Evolutionary conservation across 2,113 vertebrate species (phyloP).

Genomic region (Stictonetta naevosa): DNA sequence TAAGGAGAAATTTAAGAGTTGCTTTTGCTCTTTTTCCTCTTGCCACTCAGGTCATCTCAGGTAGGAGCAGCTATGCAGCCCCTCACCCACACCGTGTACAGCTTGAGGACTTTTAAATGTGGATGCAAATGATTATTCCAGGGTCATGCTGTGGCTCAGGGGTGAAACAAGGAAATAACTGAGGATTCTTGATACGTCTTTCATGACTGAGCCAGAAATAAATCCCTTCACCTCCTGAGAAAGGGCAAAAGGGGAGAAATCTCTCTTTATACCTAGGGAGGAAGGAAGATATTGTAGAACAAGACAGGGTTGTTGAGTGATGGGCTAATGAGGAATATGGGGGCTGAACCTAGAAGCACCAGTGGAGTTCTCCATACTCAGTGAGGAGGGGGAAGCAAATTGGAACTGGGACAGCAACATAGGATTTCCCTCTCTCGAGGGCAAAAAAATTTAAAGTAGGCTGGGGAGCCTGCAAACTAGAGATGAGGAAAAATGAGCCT

Average conservation of each 20-base stretch:
- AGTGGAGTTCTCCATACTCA: accelerated
- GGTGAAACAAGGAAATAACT: neutral
- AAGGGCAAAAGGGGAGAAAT: neutral
- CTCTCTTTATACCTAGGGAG: neutral
- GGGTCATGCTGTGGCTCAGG: neutral
- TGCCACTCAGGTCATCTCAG: accelerated
- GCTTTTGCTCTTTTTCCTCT: neutral
- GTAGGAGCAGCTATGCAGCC: neutral
- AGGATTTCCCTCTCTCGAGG: neutral
- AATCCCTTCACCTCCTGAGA: neutral
- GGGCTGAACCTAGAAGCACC: neutral
- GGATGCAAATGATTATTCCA: neutral
- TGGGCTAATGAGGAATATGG: neutral
- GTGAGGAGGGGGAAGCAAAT: neutral
- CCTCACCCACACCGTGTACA: neutral
- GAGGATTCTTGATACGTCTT: neutral
- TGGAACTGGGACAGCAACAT: neutral
- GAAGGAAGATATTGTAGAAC: neutral
- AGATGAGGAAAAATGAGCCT: neutral
- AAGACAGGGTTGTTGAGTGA: neutral
- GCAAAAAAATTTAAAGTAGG: neutral
- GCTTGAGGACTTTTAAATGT: neutral
- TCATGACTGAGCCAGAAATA: neutral
- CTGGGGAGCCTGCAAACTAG: neutral
- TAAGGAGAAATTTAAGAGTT: neutral